Evolutionary conservation across 2,113 vertebrate species (phyloP).

Genomic region (Ardeotis arabs): DNA sequence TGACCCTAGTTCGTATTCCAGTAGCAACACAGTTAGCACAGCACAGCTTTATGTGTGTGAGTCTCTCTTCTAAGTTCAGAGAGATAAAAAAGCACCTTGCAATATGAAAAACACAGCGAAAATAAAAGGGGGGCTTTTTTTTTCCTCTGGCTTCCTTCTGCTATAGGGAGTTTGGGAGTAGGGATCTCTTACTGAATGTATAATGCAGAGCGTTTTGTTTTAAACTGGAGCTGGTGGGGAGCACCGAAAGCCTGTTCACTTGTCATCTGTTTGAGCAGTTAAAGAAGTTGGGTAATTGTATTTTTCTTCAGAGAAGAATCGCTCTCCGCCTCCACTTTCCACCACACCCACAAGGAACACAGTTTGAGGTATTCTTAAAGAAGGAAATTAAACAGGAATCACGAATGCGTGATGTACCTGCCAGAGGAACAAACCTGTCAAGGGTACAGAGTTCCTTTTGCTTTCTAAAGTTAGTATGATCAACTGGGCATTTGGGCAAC

Average conservation of each 20-base stretch:
- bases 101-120: background rate
- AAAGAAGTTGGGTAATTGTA: slow-evolving; percentile 34
- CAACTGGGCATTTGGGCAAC: background rate
- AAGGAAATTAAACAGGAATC: slow-evolving; percentile 36
- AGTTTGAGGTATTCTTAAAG: slow-evolving; percentile 20
- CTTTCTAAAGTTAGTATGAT: slow-evolving; percentile 25
- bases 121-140: background rate
- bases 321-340: background rate
- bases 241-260: background rate
- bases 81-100: background rate
- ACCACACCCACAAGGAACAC: slow-evolving; percentile 13
- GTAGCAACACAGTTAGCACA: background rate
- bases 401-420: background rate
- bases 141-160: background rate
- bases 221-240: background rate
- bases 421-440: slow-evolving; percentile 35
- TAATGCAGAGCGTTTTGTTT: slow-evolving; percentile 42
- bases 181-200: slow-evolving; percentile 31
- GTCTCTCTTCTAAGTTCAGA: slow-evolving; percentile 20
- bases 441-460: background rate
- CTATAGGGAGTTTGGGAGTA: slow-evolving; percentile 22
- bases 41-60: background rate
- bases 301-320: slow-evolving; percentile 43
- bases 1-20: slow-evolving; percentile 14
- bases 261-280: slow-evolving; percentile 45